Conservation (phyloP, 2,797 vertebrate species). For the Neopelma chrysocephalum region DNA sequence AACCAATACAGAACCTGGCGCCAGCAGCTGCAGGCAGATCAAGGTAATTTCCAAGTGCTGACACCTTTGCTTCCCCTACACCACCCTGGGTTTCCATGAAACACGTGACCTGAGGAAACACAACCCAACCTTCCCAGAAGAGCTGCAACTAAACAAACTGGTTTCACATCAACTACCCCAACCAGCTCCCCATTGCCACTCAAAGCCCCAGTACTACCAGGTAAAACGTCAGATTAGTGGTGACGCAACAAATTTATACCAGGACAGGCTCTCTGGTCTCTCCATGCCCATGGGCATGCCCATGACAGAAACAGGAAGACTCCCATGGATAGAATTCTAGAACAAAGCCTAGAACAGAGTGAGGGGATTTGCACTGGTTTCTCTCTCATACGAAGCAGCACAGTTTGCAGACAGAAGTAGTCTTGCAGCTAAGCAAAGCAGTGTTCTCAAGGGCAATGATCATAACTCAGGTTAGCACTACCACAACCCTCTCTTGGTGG, state of each 20-base stretch:
- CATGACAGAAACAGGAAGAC: background rate
- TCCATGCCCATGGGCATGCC: background rate
- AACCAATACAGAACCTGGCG: background rate
- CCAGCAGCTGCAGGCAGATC: background rate
- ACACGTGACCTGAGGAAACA: background rate
- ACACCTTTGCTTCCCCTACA: background rate
- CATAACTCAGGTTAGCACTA: background rate
- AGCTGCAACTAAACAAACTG: background rate
- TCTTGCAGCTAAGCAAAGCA: background rate
- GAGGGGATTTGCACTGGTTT: background rate
- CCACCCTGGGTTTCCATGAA: background rate
- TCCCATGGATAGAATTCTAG: background rate
- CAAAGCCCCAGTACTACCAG: background rate
- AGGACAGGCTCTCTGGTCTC: background rate
- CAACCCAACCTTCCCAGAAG: background rate
- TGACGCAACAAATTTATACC: background rate
- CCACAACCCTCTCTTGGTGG: fast-evolving
- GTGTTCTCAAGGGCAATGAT: fast-evolving
- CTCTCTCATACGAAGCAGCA: background rate
- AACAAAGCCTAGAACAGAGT: background rate
- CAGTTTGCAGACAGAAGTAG: background rate
- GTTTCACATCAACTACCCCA: background rate
- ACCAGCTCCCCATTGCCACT: fast-evolving
- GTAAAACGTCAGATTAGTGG: background rate
- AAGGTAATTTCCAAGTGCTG: background rate